Evolutionary conservation across 2,888 invertebrate genomes (phyloP).

Genomic region (Seira sanloemensis): DNA sequence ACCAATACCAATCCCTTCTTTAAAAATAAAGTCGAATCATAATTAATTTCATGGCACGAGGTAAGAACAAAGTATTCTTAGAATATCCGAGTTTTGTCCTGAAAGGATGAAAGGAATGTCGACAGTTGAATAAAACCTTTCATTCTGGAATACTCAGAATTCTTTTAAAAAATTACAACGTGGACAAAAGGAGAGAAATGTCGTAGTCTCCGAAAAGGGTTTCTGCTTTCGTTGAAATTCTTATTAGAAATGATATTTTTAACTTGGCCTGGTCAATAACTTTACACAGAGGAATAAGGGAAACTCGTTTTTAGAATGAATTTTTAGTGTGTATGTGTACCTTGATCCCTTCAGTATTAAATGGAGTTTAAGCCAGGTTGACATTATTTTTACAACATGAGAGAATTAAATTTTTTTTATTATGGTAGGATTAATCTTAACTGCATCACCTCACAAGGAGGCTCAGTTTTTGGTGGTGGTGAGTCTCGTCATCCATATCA

Average conservation of each 20-base stretch:
- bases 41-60: background rate
- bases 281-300: background rate
- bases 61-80: background rate
- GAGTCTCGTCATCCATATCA: conserved; percentile 31
- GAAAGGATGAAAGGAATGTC: background rate
- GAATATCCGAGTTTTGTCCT: background rate
- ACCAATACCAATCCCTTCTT: background rate
- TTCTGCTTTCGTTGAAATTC: too few species aligned
- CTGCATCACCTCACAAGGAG: conserved; percentile 58
- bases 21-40: background rate
- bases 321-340: background rate
- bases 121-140: too few species aligned
- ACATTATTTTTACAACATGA: background rate
- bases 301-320: background rate
- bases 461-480: conserved; percentile 19
- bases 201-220: too few species aligned
- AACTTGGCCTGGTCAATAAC: background rate
- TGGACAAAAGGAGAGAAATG: too few species aligned
- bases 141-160: background rate
- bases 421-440: conserved; percentile 55
- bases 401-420: conserved; percentile 7
- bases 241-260: background rate
- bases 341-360: background rate
- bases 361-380: too few species aligned
- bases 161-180: too few species aligned